A percentile compares a stretch with the other conserved stretches of the same genome.
phyloP scores from a whole-genome alignment of 2,113 vertebrate genomes.

The Oxyruncus cristatus region DNA sequence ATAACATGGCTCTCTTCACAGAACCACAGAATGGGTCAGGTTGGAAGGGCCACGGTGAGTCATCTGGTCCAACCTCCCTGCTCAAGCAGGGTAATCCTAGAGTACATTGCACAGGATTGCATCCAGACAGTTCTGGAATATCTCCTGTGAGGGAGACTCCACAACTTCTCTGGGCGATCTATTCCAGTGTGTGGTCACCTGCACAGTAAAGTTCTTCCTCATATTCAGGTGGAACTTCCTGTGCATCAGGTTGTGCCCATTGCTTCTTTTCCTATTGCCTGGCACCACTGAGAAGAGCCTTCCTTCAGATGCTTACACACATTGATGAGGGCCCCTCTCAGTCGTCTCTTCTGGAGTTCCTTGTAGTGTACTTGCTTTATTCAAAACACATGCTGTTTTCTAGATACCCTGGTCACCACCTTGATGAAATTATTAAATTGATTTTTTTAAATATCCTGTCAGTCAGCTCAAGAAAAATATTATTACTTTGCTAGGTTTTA shows the following conservation, averaged over 20 bases:
- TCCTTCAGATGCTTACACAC: background rate
- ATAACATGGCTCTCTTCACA: background rate
- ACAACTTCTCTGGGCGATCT: rapidly evolving
- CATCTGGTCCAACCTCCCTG: background rate
- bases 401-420: background rate
- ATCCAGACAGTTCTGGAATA: background rate
- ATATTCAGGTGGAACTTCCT: background rate
- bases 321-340: background rate
- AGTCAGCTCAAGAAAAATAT: background rate
- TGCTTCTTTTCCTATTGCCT: background rate
- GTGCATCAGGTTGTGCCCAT: rapidly evolving
- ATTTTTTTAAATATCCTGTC: background rate
- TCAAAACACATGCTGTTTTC: background rate
- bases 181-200: rapidly evolving
- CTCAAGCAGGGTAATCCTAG: background rate
- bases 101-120: background rate
- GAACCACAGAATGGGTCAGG: background rate
- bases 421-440: background rate
- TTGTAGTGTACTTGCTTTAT: background rate
- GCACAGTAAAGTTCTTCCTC: background rate
- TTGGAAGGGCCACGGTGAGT: background rate
- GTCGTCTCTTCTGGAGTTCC: background rate
- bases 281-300: background rate
- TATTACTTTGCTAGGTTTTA: background rate
- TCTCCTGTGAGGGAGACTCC: background rate